Conservation (phyloP, 2,113 vertebrate species). For the Notechis scutatus region DNA sequence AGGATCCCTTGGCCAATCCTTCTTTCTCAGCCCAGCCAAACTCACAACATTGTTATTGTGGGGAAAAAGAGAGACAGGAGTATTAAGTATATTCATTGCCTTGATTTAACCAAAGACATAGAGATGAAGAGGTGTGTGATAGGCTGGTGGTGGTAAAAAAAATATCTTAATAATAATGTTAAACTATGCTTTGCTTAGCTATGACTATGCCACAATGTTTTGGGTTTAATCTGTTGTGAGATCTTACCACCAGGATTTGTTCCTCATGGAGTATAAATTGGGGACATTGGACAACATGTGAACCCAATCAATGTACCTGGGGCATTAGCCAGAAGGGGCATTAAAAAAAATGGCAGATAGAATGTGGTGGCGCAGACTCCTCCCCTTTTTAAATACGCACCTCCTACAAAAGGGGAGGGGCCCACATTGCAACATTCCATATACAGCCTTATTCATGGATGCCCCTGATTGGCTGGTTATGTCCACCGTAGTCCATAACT, state of each 20-base stretch:
- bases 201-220: neutral
- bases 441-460: neutral
- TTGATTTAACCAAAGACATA: neutral
- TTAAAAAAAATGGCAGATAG: neutral
- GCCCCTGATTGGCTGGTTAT: neutral
- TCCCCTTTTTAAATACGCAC: neutral
- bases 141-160: too few relatives aligned
- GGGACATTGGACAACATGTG: neutral
- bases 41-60: neutral
- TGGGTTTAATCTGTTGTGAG: neutral
- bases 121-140: neutral
- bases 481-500: neutral
- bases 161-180: neutral
- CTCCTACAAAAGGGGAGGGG: neutral
- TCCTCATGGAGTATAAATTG: neutral
- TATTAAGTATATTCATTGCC: neutral
- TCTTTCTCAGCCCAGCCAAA: neutral
- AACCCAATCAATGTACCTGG: neutral
- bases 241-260: neutral
- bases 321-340: neutral
- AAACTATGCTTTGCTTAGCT: neutral
- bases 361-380: neutral
- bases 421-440: neutral
- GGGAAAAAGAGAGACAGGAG: neutral
- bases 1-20: neutral